Evolutionary conservation across 2,888 invertebrate species (phyloP).

Genomic region (Entomobrya multifasciata): DNA sequence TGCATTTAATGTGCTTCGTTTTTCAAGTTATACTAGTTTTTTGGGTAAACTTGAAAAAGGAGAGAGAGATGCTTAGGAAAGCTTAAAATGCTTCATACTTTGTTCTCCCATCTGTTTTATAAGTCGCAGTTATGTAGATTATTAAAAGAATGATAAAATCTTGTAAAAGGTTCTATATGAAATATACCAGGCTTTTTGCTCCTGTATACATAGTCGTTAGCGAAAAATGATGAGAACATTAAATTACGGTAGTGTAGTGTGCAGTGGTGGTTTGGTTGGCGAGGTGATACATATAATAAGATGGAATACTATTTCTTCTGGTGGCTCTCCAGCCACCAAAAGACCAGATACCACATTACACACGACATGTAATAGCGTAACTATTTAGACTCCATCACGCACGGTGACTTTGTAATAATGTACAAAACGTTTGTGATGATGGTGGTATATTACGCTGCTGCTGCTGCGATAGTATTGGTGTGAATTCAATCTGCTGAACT

Average conservation of each 20-base stretch:
- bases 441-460: neutral
- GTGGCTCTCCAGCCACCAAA: neutral
- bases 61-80: neutral
- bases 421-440: neutral
- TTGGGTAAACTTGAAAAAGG: neutral
- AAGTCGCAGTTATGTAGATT: neutral
- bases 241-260: neutral
- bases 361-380: neutral
- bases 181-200: neutral
- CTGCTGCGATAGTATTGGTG: neutral
- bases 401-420: too few relatives aligned
- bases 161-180: neutral
- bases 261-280: neutral
- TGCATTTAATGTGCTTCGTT: slow-evolving; percentile 53
- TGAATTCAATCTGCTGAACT: slow-evolving; percentile 19
- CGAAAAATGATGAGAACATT: neutral
- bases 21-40: slow-evolving; percentile 23
- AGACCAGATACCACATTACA: too few relatives aligned
- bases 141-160: neutral
- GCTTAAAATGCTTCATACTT: too few relatives aligned
- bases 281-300: too few relatives aligned
- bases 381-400: slow-evolving; percentile 1
- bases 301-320: neutral
- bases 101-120: too few relatives aligned
- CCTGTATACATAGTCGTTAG: neutral